These are phyloP conservation scores for Sylvilagus bachmani DNA, from an alignment of 2,113 vertebrate genomes.

Conservation along the genomic window DNA sequence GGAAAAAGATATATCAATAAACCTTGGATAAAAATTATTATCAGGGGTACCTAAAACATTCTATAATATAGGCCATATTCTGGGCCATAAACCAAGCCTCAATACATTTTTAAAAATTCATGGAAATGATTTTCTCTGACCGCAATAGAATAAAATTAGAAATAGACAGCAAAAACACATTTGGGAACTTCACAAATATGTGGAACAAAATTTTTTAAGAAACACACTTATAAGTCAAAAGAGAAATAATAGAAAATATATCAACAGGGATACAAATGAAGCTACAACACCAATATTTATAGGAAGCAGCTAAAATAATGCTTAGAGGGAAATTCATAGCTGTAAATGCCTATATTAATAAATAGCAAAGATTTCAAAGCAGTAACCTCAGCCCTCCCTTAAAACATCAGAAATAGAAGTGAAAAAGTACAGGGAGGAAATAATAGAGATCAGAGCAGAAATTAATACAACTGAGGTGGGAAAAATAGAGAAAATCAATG, in stretches of 20 bases:
- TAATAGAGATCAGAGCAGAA: not conserved
- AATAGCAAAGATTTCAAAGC: not conserved
- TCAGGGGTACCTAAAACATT: not conserved
- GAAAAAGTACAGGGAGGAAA: not conserved
- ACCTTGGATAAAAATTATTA: not conserved
- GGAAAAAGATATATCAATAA: not conserved
- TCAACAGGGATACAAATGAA: slow-evolving; percentile 34
- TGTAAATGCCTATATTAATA: not conserved
- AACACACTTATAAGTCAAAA: not conserved
- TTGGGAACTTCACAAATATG: not conserved
- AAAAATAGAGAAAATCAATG: not conserved
- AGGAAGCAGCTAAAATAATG: not conserved
- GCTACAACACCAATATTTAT: not conserved
- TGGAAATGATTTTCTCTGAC: not conserved
- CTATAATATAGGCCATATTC: not conserved
- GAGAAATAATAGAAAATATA: not conserved
- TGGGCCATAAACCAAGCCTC: not conserved
- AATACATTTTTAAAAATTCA: not conserved
- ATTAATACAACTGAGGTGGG: not conserved
- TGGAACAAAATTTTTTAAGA: not conserved
- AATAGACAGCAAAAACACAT: not conserved
- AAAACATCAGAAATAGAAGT: not conserved
- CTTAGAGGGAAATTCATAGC: not conserved
- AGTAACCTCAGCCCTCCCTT: not conserved
- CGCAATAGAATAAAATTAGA: not conserved